Evolutionary conservation across 2,113 vertebrate species (phyloP).

Genomic region (Desmodus rotundus): DNA sequence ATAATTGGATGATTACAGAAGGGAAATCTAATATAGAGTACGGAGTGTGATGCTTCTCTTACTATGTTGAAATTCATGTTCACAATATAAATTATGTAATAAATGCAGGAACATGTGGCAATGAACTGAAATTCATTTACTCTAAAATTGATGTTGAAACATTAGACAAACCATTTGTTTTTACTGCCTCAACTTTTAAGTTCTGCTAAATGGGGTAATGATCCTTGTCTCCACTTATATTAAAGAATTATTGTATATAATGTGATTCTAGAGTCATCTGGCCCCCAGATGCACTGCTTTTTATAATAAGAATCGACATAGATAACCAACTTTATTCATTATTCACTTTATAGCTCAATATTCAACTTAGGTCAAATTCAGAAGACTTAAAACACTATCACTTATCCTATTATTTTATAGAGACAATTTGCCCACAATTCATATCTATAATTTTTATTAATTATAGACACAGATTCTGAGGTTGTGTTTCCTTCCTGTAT

Average conservation of each 20-base stretch:
- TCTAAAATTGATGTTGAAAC: constrained; percentile 30
- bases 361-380: not conserved
- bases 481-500: not conserved
- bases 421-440: not conserved
- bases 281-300: constrained; percentile 61
- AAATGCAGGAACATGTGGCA: not conserved
- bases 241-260: not conserved
- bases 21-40: not conserved
- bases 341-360: not conserved
- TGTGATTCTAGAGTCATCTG: constrained; percentile 62
- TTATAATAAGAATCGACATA: constrained; percentile 69
- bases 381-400: not conserved
- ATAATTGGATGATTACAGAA: constrained; percentile 59
- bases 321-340: constrained; percentile 38
- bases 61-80: not conserved
- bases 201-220: constrained; percentile 54
- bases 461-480: not conserved
- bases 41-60: not conserved
- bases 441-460: constrained; percentile 3
- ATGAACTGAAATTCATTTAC: constrained; percentile 32
- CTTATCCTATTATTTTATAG: not conserved
- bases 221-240: constrained; percentile 23
- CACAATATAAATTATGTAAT: not conserved
- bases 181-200: constrained; percentile 41
- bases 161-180: constrained; percentile 7